A percentile compares a stretch with the other conserved stretches of the same genome.
phyloP scores from a whole-genome alignment of 2,797 vertebrate genomes.

The Simalia tracyae region DNA sequence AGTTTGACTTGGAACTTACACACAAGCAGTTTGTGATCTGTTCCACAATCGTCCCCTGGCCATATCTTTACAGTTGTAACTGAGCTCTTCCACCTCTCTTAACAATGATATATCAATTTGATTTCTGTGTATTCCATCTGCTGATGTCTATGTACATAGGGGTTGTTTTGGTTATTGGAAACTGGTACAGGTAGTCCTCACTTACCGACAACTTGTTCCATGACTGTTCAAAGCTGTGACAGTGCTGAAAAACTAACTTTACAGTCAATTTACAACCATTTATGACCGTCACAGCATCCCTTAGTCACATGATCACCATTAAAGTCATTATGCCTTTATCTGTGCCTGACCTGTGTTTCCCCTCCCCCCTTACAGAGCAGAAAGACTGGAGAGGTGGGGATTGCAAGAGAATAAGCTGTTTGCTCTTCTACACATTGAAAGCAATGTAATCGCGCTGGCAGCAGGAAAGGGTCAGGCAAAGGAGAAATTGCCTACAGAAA shows the following conservation, averaged over 20 bases:
- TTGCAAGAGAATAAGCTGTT: background rate
- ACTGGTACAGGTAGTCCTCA: background rate
- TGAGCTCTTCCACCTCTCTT: background rate
- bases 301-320: background rate
- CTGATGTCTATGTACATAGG: background rate
- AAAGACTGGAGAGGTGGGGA: background rate
- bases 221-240: background rate
- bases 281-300: background rate
- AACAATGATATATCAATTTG: background rate
- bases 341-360: background rate
- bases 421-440: no score
- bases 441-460: no score
- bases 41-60: background rate
- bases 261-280: background rate
- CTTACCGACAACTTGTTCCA: no score
- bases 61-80: background rate
- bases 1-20: background rate
- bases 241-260: background rate
- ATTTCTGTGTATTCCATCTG: background rate
- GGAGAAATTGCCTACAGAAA: no score
- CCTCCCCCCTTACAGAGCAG: background rate
- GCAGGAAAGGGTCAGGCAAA: no score
- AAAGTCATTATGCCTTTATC: background rate
- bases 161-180: background rate
- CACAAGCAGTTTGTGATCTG: background rate